A percentile compares a stretch with the other conserved stretches of the same genome.
Conservation (phyloP, 2,113 vertebrate genomes). For the Oplegnathus fasciatus region DNA sequence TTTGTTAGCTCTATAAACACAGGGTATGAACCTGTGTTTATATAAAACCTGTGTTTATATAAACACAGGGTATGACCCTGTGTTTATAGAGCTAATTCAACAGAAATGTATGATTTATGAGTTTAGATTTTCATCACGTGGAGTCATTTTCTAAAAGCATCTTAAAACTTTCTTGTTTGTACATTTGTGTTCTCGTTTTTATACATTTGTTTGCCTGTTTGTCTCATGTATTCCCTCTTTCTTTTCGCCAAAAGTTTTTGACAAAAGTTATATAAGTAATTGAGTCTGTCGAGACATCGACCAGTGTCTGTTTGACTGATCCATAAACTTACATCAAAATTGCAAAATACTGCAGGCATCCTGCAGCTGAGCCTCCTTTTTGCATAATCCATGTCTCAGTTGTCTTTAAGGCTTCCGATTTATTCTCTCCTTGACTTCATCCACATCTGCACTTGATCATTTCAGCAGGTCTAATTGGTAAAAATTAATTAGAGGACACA, state of each 20-base stretch:
- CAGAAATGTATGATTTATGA: background rate
- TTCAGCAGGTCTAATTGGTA: slow-evolving; percentile 17
- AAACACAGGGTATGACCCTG: too few species aligned
- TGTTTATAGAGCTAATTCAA: background rate
- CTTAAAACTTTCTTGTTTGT: background rate
- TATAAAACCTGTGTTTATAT: background rate
- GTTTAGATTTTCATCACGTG: background rate
- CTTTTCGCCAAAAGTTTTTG: too few species aligned
- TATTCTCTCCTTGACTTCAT: slow-evolving; percentile 25
- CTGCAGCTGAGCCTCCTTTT: background rate
- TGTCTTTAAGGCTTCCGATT: slow-evolving; percentile 9
- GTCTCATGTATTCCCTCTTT: background rate
- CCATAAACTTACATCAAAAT: slow-evolving; percentile 13
- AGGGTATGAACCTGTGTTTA: too few species aligned
- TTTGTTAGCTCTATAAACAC: background rate
- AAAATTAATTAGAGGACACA: slow-evolving; percentile 11
- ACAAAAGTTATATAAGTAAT: background rate
- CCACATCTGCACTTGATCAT: slow-evolving; percentile 1
- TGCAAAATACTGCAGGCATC: slow-evolving; percentile 21
- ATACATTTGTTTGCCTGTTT: background rate
- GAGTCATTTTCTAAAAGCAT: background rate
- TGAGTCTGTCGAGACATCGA: slow-evolving; percentile 6
- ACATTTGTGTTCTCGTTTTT: background rate
- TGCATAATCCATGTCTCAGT: slow-evolving; percentile 27
- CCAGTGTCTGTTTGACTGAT: background rate